Percentiles rank a stretch among this genome's conserved stretches.
Evolutionary conservation across 2,797 vertebrate genomes (phyloP).

Genomic region (Alfaro cultratus): DNA sequence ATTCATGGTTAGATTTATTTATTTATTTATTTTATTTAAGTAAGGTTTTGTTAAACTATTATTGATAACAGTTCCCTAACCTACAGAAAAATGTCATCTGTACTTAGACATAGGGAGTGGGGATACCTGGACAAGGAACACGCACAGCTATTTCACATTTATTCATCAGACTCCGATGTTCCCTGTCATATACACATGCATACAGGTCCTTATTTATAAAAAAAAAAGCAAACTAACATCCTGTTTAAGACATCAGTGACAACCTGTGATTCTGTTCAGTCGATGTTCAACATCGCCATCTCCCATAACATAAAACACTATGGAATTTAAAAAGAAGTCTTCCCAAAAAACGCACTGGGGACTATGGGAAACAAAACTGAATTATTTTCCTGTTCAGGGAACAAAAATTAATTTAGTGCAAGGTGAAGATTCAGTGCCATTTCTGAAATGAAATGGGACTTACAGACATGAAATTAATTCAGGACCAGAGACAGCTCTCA

Average conservation of each 20-base stretch:
- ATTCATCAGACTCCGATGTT: not conserved
- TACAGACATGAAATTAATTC: constrained; percentile 51
- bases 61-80: not conserved
- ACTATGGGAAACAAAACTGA: not conserved
- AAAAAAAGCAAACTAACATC: not conserved
- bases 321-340: not conserved
- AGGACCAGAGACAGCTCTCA: constrained; percentile 79
- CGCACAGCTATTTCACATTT: not conserved
- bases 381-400: constrained; percentile 25
- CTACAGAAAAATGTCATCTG: not conserved
- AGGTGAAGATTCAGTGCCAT: constrained; percentile 23
- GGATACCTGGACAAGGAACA: not conserved
- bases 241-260: not conserved
- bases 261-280: not conserved
- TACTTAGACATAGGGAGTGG: not conserved
- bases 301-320: not conserved
- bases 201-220: not conserved
- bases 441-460: constrained; percentile 27
- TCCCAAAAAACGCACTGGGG: not conserved
- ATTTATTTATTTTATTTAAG: not conserved
- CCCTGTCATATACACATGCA: not conserved
- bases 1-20: not conserved
- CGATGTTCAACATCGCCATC: not conserved
- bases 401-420: constrained; percentile 32
- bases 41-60: not conserved